phyloP scores from a whole-genome alignment of 2,888 invertebrate genomes.

The Aethes cnicana region DNA sequence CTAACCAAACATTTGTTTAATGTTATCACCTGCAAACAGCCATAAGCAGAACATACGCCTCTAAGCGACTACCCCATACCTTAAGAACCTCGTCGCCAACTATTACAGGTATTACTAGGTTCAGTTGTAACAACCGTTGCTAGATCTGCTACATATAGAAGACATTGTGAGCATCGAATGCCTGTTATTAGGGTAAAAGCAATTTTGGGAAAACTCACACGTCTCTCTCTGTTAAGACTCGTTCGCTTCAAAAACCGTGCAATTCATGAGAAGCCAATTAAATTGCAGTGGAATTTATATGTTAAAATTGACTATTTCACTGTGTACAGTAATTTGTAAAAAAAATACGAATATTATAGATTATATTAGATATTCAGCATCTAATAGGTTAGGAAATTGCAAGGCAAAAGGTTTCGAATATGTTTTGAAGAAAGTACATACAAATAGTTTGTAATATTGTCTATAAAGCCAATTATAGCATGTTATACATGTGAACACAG shows the following conservation, averaged over 20 bases:
- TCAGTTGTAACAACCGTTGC: neutral
- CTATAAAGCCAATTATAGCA: slow-evolving; percentile 31
- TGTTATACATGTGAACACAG: slow-evolving; percentile 11
- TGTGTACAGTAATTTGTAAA: neutral
- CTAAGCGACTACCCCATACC: slow-evolving; percentile 62
- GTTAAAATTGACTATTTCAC: no score
- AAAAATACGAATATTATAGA: neutral
- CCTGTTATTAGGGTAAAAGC: no score
- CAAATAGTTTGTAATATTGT: slow-evolving; percentile 20
- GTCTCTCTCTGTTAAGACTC: no score
- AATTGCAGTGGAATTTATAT: no score
- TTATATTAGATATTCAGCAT: neutral
- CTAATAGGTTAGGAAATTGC: slow-evolving; percentile 16
- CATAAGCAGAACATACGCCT: slow-evolving; percentile 71
- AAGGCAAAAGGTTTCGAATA: slow-evolving; percentile 11
- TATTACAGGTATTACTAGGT: slow-evolving; percentile 1
- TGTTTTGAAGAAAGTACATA: slow-evolving; percentile 12
- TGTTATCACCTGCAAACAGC: slow-evolving; percentile 80
- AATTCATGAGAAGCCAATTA: no score
- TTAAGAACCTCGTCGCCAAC: slow-evolving; percentile 15
- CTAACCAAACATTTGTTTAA: slow-evolving; percentile 81
- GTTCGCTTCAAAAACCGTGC: no score
- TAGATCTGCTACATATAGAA: neutral
- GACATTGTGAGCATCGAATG: no score
- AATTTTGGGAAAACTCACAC: no score